Conservation (phyloP, 2,888 invertebrate genomes). For the Incurvaria masculella region DNA sequence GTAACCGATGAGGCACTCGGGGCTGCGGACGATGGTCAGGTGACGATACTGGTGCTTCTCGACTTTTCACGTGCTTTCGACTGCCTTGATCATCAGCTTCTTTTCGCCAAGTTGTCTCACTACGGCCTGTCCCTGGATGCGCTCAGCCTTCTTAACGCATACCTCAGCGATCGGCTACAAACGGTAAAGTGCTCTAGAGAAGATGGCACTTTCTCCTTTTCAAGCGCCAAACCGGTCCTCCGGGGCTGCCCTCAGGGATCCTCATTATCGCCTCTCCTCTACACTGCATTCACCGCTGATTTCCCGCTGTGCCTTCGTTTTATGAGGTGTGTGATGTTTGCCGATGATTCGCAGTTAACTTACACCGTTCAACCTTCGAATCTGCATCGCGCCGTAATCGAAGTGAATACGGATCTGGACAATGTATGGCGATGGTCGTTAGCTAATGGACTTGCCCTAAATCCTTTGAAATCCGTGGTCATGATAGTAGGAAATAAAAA, state of each 20-base stretch:
- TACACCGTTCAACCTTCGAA: not conserved
- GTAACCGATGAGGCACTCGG: slow-evolving; percentile 12
- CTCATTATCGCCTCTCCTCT: not conserved
- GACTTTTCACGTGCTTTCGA: slow-evolving; percentile 13
- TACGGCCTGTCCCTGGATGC: slow-evolving; percentile 10
- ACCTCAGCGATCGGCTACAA: not conserved
- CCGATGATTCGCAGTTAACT: not conserved
- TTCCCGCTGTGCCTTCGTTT: not conserved
- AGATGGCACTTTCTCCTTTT: not conserved
- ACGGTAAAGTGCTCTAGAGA: not conserved
- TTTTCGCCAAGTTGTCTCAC: slow-evolving; percentile 8
- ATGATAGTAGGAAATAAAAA: not conserved
- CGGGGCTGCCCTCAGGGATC: not conserved
- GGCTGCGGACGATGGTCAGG: slow-evolving; percentile 11
- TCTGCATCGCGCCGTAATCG: not conserved
- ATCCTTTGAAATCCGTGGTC: not conserved
- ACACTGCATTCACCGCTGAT: not conserved
- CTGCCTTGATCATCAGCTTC: slow-evolving; percentile 2
- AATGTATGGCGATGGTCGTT: not conserved
- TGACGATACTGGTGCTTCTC: slow-evolving; percentile 11
- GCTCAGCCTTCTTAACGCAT: not conserved
- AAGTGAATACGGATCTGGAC: not conserved
- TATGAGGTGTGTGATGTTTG: not conserved
- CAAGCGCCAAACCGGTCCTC: not conserved
- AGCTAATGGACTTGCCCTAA: not conserved